phyloP scores from a whole-genome alignment of 2,113 vertebrate species.

The Dinomys branickii region DNA sequence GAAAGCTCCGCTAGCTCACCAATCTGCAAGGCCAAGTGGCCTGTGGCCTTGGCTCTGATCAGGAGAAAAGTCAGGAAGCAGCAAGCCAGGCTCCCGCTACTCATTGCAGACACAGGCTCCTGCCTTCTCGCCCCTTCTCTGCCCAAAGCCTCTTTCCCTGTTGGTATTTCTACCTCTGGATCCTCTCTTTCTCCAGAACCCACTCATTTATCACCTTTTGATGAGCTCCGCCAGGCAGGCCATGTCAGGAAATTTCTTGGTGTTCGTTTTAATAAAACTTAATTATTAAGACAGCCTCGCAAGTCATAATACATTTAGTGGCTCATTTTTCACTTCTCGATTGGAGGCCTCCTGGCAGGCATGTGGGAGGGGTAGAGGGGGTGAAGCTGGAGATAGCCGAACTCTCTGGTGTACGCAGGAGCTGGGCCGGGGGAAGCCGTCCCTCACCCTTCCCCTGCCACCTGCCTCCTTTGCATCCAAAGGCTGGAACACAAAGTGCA shows the following conservation, averaged over 20 bases:
- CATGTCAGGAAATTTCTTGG: constrained; percentile 81
- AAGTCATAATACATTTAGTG: constrained; percentile 84
- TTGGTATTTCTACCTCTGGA: neutral
- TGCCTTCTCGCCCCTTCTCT: too few species aligned
- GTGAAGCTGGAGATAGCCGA: fast-evolving
- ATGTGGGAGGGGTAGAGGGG: constrained; percentile 27
- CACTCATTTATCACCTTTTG: constrained; percentile 64
- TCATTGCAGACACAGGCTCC: neutral
- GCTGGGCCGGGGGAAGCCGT: neutral
- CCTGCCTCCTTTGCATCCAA: neutral
- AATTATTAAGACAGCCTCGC: constrained; percentile 84
- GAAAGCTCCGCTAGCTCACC: fast-evolving
- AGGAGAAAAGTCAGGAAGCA: neutral
- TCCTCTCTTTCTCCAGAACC: neutral
- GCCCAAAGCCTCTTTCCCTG: neutral
- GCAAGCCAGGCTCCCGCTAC: neutral
- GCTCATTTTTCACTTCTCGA: constrained; percentile 77
- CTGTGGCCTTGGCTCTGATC: fast-evolving
- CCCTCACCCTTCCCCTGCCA: too few species aligned
- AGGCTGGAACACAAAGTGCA: neutral
- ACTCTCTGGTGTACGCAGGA: neutral
- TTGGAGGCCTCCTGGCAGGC: constrained; percentile 74
- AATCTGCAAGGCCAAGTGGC: fast-evolving
- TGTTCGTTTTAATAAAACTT: constrained; percentile 83
- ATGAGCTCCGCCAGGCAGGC: constrained; percentile 78